phyloP scores from a whole-genome alignment of 2,888 invertebrate genomes.

The Stenchaetothrips biformis region DNA sequence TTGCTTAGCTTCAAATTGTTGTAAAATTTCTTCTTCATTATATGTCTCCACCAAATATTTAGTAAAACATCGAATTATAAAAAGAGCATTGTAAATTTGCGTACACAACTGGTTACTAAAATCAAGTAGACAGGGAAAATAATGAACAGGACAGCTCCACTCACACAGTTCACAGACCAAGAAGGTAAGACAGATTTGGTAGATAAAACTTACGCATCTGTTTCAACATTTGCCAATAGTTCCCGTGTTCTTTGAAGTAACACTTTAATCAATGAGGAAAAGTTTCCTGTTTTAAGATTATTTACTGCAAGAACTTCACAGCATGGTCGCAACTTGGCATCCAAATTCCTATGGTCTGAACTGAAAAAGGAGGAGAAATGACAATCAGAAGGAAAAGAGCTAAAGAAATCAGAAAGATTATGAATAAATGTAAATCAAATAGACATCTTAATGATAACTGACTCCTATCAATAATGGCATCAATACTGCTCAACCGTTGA shows the following conservation, averaged over 20 bases:
- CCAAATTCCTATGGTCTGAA: slow-evolving; percentile 73
- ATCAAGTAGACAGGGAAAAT: slow-evolving; percentile 39
- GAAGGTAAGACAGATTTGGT: not conserved
- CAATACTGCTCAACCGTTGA: slow-evolving; percentile 13
- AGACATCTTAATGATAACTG: not conserved
- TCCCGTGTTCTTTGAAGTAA: slow-evolving; percentile 79
- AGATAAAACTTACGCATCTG: slow-evolving; percentile 69
- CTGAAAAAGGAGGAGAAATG: slow-evolving; percentile 49
- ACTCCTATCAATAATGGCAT: slow-evolving; percentile 22
- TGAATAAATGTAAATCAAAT: slow-evolving; percentile 25
- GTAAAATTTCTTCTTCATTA: slow-evolving; percentile 79
- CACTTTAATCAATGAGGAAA: slow-evolving; percentile 79
- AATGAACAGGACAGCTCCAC: too few species aligned
- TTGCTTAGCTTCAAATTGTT: slow-evolving; percentile 66
- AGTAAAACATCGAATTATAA: slow-evolving; percentile 75
- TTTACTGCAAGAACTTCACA: slow-evolving; percentile 75
- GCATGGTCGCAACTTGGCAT: slow-evolving; percentile 69
- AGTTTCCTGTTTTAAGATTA: slow-evolving; percentile 83
- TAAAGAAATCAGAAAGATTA: not conserved
- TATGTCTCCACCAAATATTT: slow-evolving; percentile 90
- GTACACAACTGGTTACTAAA: slow-evolving; percentile 73
- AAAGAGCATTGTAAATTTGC: slow-evolving; percentile 92
- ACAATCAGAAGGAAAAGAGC: slow-evolving; percentile 25
- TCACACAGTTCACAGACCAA: not conserved
- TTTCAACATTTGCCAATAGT: slow-evolving; percentile 76